Evolutionary conservation across 23 tunicate species (phyloP).

Genomic region (Halocynthia aurantium): DNA sequence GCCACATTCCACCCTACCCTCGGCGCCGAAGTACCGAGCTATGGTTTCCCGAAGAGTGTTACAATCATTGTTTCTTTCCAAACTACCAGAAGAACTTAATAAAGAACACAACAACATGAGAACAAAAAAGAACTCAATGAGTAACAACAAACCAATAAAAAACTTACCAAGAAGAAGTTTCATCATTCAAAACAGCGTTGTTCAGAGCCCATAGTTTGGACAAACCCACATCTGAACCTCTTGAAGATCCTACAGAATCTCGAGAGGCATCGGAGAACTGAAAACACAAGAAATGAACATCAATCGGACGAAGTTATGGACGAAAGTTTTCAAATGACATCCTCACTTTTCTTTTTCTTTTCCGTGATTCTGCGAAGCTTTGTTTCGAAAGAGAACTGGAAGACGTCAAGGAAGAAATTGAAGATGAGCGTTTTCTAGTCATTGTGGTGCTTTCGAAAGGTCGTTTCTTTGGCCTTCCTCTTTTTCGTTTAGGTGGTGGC

Average conservation of each 20-base stretch:
- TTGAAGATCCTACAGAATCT: not conserved
- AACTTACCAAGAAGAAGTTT: constrained; percentile 15
- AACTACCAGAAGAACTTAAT: too few species aligned
- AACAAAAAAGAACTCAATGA: not conserved
- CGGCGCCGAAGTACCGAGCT: constrained; percentile 88
- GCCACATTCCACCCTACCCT: constrained; percentile 70
- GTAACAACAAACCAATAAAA: not conserved
- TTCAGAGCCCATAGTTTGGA: constrained; percentile 16
- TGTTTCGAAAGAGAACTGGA: not conserved
- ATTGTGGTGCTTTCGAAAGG: not conserved
- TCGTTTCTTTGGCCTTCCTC: not conserved
- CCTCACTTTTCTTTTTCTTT: constrained; percentile 14
- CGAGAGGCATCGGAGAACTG: constrained; percentile 3
- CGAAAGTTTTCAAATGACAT: too few species aligned
- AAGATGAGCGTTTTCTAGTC: not conserved
- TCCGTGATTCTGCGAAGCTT: not conserved
- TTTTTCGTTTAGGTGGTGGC: constrained; percentile 25
- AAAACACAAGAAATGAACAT: not conserved
- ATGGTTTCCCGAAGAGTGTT: constrained; percentile 23
- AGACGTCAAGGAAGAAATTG: constrained; percentile 2
- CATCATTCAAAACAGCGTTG: constrained; percentile 9
- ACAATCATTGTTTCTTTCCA: not conserved
- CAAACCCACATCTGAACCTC: constrained; percentile 4
- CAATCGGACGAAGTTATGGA: not conserved
- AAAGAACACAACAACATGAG: too few species aligned